A percentile compares a stretch with the other conserved stretches of the same genome.
Conservation (phyloP, 2,797 vertebrate genomes). For the Sciurus carolinensis region DNA sequence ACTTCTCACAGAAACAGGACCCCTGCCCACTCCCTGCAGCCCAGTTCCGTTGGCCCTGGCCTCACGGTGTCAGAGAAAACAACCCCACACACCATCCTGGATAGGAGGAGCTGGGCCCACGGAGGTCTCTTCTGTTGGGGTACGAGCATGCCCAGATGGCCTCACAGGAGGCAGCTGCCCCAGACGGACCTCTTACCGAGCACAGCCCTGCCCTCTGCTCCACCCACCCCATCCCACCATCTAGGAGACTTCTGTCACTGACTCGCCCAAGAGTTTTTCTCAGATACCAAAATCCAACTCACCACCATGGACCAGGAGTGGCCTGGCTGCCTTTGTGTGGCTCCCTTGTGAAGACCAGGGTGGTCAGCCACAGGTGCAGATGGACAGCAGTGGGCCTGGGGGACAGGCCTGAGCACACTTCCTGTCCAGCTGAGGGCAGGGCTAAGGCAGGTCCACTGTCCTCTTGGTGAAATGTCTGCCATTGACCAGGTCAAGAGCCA, state of each 20-base stretch:
- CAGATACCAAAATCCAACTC: neutral
- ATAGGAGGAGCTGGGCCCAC: neutral
- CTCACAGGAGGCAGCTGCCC: neutral
- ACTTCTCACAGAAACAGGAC: neutral
- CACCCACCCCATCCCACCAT: too few relatives aligned
- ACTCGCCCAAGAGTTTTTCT: neutral
- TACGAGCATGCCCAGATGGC: neutral
- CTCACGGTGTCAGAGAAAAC: neutral
- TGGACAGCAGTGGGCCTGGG: neutral
- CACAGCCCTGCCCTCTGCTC: neutral
- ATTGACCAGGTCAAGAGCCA: neutral
- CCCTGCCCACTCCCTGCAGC: neutral
- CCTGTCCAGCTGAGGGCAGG: neutral
- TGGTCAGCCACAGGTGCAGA: too few relatives aligned
- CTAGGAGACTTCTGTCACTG: neutral
- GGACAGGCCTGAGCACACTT: neutral
- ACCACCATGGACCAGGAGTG: neutral
- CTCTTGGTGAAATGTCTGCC: too few relatives aligned
- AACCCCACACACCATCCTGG: too few relatives aligned
- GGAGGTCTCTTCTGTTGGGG: neutral
- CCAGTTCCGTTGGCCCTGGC: neutral
- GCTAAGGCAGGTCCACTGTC: neutral
- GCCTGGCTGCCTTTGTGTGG: too few relatives aligned
- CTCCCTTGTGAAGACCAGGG: neutral
- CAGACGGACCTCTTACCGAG: neutral